Evolutionary conservation across 2,797 vertebrate species (phyloP).

Genomic region (Intellagama lesueurii): DNA sequence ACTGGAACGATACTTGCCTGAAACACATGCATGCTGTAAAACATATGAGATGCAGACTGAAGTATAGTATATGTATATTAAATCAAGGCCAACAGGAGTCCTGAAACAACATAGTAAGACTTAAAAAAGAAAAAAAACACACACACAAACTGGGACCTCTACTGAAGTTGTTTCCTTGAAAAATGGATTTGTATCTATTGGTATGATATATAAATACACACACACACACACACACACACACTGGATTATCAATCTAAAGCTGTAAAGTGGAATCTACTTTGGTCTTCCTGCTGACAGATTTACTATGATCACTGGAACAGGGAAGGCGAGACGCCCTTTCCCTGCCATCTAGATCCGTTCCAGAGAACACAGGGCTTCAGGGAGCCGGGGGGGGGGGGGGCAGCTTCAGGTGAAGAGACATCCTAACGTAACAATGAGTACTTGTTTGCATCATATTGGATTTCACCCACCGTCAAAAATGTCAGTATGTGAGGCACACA

Average conservation of each 20-base stretch:
- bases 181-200: too few relatives aligned
- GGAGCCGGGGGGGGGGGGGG: not conserved
- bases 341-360: not conserved
- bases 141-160: too few relatives aligned
- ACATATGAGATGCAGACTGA: conserved; percentile 29
- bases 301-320: not conserved
- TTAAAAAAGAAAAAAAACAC: too few relatives aligned
- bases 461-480: not conserved
- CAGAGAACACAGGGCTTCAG: not conserved
- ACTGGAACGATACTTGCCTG: conserved; percentile 25
- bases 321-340: not conserved
- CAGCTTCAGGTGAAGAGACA: not conserved
- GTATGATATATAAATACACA: too few relatives aligned
- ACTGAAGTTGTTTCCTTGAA: too few relatives aligned
- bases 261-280: not conserved
- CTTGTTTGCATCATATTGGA: not conserved
- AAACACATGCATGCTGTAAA: conserved; percentile 46
- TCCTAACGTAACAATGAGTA: not conserved
- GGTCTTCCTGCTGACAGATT: not conserved
- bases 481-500: not conserved
- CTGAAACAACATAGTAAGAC: not conserved
- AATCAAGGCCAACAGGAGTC: not conserved
- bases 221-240: too few relatives aligned
- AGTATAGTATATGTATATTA: not conserved
- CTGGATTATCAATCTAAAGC: not conserved